Evolutionary conservation across 1,140 invertebrate genomes (phyloP).

Genomic region (Zeugodacus cucurbitae): DNA sequence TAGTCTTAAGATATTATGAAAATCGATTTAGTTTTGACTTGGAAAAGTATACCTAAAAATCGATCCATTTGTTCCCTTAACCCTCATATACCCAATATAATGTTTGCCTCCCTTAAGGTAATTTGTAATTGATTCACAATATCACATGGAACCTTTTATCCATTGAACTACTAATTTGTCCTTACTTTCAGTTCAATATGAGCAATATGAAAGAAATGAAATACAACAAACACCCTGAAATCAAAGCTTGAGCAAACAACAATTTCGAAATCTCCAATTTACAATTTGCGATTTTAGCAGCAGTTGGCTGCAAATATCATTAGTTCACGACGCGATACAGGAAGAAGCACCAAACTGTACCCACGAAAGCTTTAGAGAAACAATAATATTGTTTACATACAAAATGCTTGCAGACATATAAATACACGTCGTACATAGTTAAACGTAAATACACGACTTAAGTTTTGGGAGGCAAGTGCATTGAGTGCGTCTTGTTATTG

Average conservation of each 20-base stretch:
- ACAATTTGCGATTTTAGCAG: not conserved
- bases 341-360: not conserved
- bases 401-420: not conserved
- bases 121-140: no score
- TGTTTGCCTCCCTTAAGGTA: no score
- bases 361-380: not conserved
- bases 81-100: no score
- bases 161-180: no score
- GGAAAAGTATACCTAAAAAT: no score
- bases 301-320: not conserved
- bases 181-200: no score
- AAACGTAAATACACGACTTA: not conserved
- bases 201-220: no score
- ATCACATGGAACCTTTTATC: no score
- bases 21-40: no score
- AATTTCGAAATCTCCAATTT: not conserved
- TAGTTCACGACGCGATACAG: not conserved
- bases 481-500: not conserved
- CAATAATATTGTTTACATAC: not conserved
- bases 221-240: no score
- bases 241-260: not conserved
- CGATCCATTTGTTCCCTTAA: no score
- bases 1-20: no score
- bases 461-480: not conserved
- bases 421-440: not conserved